These are phyloP conservation scores for Scaptomyza polygonia DNA, from an alignment of 2,888 invertebrate genomes.

Conservation along the genomic window DNA sequence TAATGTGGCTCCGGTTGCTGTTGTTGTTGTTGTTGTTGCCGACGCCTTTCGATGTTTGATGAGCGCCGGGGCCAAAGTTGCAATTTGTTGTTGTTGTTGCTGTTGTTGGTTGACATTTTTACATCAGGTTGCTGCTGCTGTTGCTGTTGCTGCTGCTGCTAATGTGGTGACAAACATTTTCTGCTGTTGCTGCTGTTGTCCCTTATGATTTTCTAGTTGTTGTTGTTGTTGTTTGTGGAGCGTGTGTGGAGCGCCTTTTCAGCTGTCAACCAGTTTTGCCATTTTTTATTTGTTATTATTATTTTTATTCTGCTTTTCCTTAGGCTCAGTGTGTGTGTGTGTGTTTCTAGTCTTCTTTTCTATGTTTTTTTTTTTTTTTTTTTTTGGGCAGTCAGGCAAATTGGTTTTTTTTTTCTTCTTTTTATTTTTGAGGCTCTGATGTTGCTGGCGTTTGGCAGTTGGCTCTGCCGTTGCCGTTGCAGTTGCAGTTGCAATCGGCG, in stretches of 20 bases:
- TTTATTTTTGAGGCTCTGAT: conserved; percentile 46
- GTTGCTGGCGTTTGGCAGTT: conserved; percentile 72
- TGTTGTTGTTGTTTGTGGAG: conserved; percentile 37
- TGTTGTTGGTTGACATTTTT: conserved; percentile 48
- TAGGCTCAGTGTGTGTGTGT: conserved; percentile 7
- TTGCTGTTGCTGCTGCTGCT: conserved; percentile 28
- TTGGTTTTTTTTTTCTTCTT: conserved; percentile 1
- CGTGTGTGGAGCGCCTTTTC: conserved; percentile 58
- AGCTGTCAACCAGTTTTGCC: conserved; percentile 50
- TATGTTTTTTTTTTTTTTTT: conserved; percentile 21
- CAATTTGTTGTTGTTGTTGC: conserved; percentile 20
- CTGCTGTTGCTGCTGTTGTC: conserved; percentile 41
- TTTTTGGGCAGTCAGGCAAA: conserved; percentile 74
- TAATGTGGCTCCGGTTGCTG: no score
- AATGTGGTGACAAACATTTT: conserved; percentile 53
- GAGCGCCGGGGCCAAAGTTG: conserved; percentile 45
- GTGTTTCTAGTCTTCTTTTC: conserved; percentile 15
- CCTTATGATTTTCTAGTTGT: conserved; percentile 48
- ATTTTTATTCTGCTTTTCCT: conserved; percentile 5
- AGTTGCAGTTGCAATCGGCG: conserved; percentile 73
- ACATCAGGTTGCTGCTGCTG: conserved; percentile 32
- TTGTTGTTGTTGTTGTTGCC: conserved; percentile 15
- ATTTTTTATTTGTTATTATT: conserved; percentile 15
- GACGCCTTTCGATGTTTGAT: conserved; percentile 52
- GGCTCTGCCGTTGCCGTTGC: conserved; percentile 63